Conservation (phyloP, 2,113 vertebrate species). For the Pyrgilauda ruficollis region DNA sequence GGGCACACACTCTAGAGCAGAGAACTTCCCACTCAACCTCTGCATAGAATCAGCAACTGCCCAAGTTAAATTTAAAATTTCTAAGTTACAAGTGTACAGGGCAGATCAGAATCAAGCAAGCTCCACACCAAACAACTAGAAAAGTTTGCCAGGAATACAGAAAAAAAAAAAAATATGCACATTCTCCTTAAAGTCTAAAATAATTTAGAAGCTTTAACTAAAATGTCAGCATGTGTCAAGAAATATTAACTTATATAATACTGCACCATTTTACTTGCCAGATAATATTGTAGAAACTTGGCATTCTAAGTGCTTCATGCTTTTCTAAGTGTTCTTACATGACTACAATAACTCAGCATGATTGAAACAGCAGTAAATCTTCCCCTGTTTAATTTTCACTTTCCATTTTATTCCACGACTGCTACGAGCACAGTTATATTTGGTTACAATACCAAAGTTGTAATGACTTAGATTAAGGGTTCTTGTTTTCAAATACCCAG, state of each 20-base stretch:
- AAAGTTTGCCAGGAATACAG: neutral
- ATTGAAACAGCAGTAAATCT: conserved; percentile 36
- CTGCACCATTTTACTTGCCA: conserved; percentile 10
- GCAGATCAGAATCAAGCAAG: neutral
- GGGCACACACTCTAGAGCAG: neutral
- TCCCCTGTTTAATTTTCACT: conserved; percentile 41
- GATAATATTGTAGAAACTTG: neutral
- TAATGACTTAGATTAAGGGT: neutral
- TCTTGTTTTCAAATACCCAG: neutral
- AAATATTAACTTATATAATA: conserved; percentile 33
- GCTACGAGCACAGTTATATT: neutral
- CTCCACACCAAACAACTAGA: neutral
- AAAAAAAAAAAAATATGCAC: neutral
- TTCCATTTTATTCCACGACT: neutral
- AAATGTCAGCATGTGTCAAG: conserved; percentile 28
- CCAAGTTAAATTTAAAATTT: neutral
- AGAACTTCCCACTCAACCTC: neutral
- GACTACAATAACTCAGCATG: conserved; percentile 43
- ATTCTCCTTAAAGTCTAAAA: conserved; percentile 14
- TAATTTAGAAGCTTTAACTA: conserved; percentile 19
- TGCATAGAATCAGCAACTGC: neutral
- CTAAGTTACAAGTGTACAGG: neutral
- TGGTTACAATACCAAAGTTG: neutral
- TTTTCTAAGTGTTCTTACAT: conserved; percentile 42
- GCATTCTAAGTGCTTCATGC: conserved; percentile 17